Base-by-base conservation (phyloP, 2,888 invertebrate genomes). In the Pammene fasciana region DNA sequence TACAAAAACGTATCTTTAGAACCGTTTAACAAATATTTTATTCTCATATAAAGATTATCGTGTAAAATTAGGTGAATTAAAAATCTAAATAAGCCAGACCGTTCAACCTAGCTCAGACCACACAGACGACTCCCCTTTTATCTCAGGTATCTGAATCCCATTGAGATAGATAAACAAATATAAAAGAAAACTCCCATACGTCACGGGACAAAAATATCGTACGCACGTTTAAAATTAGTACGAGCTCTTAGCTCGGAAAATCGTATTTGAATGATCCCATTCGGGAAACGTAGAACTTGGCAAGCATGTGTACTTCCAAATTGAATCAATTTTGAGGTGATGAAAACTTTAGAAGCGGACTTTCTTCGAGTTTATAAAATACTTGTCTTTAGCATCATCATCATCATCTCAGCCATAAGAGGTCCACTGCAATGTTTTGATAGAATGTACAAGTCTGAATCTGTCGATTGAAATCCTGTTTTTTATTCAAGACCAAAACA, bases 261-360 rank as follows among this genome's bases (percentile, higher is more conserved):
- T 26, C 18, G 9, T 11, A 11, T 18, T 43, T 43, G 9, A 57
- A 43, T 38, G 55, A 55, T 59, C 45, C 11, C 45, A 45, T 59
- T 45, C 45, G 45, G 57, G 13, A 59, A 26, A 41, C 38, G 38
- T 5, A 5, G 38, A 55, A 38, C 8, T 59, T 45, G 59, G 43
- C 59, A 59, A 43, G 59, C 26, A n/a, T 11, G 16, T 0, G 50
- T 45, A 10, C 45, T 13, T 26, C 26, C 38, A 48, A 65, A 56
- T 65, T 65, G 64, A 65, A 46, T 65, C 43, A 59, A 59, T 59
- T 59, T 59, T 13, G 43, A 45, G 6, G 59, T 45, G 59, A 34
- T 26, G 59, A 59, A 26, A 59, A 59, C 26, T n/a, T 59, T 10
- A 45, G 8, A n/a, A 26, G 9, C 13, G 43, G 43, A 26, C 7